Percentiles rank a stretch among this genome's conserved stretches.
Evolutionary conservation across 1,140 invertebrate genomes (phyloP).

Genomic region (Brachionus rubens): DNA sequence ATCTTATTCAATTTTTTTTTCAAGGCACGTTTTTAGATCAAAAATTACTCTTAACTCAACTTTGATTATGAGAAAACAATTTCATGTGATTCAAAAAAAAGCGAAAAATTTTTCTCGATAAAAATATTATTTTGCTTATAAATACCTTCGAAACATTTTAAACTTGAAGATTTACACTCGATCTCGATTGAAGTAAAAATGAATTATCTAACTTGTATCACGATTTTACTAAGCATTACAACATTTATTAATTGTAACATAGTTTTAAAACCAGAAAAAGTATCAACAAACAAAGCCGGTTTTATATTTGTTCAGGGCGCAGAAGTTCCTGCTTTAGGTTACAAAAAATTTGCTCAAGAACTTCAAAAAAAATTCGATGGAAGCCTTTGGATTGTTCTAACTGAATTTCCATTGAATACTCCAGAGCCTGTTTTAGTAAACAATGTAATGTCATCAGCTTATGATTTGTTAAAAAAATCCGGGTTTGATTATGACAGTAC

Average conservation of each 20-base stretch:
- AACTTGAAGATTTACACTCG: no score
- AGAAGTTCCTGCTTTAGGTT: neutral
- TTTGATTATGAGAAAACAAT: no score
- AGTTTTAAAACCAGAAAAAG: neutral
- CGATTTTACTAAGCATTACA: neutral
- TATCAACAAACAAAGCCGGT: neutral
- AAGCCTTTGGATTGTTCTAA: slow-evolving; percentile 30
- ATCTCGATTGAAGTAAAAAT: slow-evolving; percentile 1
- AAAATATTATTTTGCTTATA: no score
- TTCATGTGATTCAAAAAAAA: no score
- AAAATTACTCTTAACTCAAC: no score
- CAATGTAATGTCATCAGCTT: neutral
- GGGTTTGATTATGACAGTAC: neutral
- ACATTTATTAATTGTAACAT: neutral
- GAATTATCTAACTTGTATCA: neutral
- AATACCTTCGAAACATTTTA: no score
- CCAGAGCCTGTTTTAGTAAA: neutral
- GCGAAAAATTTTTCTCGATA: no score
- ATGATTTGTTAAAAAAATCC: neutral
- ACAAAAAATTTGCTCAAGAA: neutral
- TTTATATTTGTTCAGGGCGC: slow-evolving; percentile 41
- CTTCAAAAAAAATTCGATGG: slow-evolving; percentile 14
- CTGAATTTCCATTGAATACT: slow-evolving; percentile 5
- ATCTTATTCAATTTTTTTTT: no score
- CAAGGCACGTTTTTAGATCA: no score